Evolutionary conservation across 2,113 vertebrate genomes (phyloP).

Genomic region (Dicaeum eximium): DNA sequence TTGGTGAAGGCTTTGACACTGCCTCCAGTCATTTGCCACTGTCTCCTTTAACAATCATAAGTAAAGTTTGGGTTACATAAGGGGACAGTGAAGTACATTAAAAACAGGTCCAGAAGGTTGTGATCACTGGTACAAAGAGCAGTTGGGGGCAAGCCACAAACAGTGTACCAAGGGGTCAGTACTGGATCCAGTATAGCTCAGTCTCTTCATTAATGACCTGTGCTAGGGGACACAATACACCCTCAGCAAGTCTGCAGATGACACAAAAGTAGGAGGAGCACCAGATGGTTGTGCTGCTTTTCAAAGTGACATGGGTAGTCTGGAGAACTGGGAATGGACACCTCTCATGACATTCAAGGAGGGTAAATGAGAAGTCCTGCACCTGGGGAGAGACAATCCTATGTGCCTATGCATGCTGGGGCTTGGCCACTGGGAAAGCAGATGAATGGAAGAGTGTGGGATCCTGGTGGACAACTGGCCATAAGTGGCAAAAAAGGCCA

Average conservation of each 20-base stretch:
- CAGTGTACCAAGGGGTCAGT: too few species aligned
- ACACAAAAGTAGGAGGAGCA: neutral
- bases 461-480: neutral
- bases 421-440: neutral
- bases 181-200: neutral
- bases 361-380: neutral
- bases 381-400: neutral
- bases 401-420: accelerated
- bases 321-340: neutral
- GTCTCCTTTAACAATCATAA: neutral
- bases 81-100: neutral
- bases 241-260: neutral
- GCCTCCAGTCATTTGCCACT: neutral
- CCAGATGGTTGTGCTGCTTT: neutral
- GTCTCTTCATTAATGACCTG: neutral
- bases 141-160: neutral
- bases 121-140: neutral
- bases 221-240: neutral
- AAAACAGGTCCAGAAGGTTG: neutral
- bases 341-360: neutral
- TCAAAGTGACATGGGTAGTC: neutral
- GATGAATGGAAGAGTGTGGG: neutral
- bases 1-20: neutral
- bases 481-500: neutral
- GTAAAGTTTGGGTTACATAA: neutral